These are phyloP conservation scores for Chaetura pelagica DNA, from an alignment of 2,113 vertebrate species.

Conservation along the genomic window DNA sequence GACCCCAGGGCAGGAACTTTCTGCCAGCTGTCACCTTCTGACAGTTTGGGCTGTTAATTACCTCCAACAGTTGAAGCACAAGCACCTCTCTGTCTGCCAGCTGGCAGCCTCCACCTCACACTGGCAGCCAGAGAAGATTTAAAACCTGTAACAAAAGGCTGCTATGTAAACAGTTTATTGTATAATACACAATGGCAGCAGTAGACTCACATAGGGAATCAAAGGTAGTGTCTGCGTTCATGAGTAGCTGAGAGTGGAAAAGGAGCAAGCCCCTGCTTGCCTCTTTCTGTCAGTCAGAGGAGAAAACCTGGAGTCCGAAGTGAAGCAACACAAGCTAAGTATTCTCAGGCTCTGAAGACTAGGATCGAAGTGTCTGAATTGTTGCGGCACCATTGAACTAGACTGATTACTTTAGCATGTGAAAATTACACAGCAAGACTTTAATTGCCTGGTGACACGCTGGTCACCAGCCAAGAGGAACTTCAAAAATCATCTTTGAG, in stretches of 20 bases:
- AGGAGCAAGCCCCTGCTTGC: background rate
- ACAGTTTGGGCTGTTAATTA: constrained; percentile 83
- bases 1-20: constrained; percentile 81
- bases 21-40: constrained; percentile 82
- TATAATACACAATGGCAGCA: constrained; percentile 73
- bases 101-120: constrained; percentile 73
- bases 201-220: constrained; percentile 67
- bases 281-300: background rate
- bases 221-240: constrained; percentile 51
- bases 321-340: background rate
- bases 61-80: constrained; percentile 78
- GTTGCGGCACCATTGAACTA: background rate
- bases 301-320: background rate
- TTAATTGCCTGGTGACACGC: background rate
- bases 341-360: background rate
- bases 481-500: background rate
- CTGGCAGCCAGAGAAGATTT: constrained; percentile 82
- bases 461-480: background rate
- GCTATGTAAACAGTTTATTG: constrained; percentile 83
- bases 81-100: constrained; percentile 85
- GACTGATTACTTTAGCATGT: background rate
- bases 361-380: background rate
- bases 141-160: constrained; percentile 82
- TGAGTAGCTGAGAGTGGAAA: background rate
- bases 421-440: background rate